These are phyloP conservation scores for Melanostigma gelatinosum DNA, from an alignment of 2,113 vertebrate genomes.

Conservation along the genomic window DNA sequence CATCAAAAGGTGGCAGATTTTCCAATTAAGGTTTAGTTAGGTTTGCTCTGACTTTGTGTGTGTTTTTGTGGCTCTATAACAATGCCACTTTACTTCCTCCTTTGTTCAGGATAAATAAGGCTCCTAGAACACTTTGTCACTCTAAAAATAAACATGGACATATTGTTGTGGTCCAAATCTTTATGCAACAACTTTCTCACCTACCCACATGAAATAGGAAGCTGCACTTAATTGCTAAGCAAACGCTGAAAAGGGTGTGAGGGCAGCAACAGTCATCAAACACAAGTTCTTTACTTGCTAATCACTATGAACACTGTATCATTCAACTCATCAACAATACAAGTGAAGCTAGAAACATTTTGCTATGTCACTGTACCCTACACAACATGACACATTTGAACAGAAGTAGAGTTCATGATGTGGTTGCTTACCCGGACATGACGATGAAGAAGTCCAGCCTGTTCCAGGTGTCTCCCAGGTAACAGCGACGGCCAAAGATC, in stretches of 20 bases:
- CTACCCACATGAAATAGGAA: neutral
- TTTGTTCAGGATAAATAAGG: neutral
- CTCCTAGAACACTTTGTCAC: neutral
- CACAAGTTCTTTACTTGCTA: neutral
- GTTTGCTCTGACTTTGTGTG: no score
- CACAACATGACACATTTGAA: neutral
- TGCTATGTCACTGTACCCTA: neutral
- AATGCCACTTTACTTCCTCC: neutral
- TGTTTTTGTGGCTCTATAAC: no score
- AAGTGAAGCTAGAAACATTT: neutral
- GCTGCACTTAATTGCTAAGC: neutral
- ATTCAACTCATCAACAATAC: neutral
- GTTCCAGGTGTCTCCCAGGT: conserved; percentile 98
- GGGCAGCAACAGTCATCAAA: neutral
- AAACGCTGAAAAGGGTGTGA: neutral
- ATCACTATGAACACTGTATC: neutral
- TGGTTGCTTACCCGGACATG: conserved; percentile 91
- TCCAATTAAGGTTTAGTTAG: no score
- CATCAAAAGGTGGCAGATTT: no score
- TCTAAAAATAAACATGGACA: neutral
- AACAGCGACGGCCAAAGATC: conserved; percentile 96
- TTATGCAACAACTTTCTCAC: neutral
- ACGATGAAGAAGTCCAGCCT: conserved; percentile 99
- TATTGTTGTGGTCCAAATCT: no score
- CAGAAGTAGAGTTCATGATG: neutral